phyloP scores from a whole-genome alignment of 2,888 invertebrate genomes.

The Timema cristinae region DNA sequence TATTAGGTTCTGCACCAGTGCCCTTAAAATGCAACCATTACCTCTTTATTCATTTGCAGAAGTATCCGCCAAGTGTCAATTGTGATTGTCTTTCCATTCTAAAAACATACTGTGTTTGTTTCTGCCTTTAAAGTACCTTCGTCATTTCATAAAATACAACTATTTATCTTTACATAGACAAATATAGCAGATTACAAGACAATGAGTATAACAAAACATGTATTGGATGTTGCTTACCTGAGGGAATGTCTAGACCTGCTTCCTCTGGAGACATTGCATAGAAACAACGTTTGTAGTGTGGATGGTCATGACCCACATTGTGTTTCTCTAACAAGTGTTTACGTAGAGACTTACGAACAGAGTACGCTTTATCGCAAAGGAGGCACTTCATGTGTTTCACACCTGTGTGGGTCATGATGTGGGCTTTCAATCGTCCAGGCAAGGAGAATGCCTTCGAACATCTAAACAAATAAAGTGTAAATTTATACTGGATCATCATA shows the following conservation, averaged over 20 bases:
- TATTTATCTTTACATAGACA: no score
- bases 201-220: no score
- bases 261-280: constrained; percentile 35
- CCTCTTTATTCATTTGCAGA: no score
- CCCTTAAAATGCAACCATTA: no score
- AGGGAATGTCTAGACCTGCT: constrained; percentile 35
- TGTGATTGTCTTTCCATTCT: no score
- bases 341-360: constrained; percentile 48
- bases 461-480: constrained; percentile 19
- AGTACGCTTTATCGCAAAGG: constrained; percentile 50
- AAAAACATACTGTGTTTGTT: no score
- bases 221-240: constrained; percentile 14
- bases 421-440: constrained; percentile 39
- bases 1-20: no score
- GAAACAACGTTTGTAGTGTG: constrained; percentile 32
- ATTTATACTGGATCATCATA: no score
- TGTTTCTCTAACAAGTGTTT: constrained; percentile 51
- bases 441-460: constrained; percentile 33
- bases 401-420: constrained; percentile 50
- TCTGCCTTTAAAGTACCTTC: no score
- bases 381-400: constrained; percentile 52
- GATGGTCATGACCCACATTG: constrained; percentile 32
- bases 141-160: no score
- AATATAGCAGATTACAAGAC: no score
- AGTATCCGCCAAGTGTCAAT: no score